phyloP scores from a whole-genome alignment of 2,888 invertebrate species.

The Atherix ibis region DNA sequence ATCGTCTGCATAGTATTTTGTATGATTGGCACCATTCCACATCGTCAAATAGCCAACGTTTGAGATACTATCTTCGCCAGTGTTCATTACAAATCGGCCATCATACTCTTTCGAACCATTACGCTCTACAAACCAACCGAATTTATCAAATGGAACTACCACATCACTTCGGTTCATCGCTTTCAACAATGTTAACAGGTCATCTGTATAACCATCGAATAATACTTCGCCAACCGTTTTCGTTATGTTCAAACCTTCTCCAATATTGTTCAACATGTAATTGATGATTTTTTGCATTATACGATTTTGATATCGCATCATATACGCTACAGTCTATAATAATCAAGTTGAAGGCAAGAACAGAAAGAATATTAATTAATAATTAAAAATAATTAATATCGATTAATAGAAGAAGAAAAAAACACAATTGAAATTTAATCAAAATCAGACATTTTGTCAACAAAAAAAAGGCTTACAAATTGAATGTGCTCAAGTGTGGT shows the following conservation, averaged over 20 bases:
- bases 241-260: constrained; percentile 37
- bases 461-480: no score
- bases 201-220: constrained; percentile 70
- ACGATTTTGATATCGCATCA: constrained; percentile 34
- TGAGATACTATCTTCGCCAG: constrained; percentile 48
- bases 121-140: constrained; percentile 75
- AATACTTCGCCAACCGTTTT: constrained; percentile 52
- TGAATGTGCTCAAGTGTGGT: no score
- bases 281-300: constrained; percentile 37
- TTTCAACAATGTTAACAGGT: constrained; percentile 41
- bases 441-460: no score
- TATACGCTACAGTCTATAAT: constrained; percentile 46
- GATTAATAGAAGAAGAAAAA: constrained; percentile 3
- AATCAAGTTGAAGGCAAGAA: no score
- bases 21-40: constrained; percentile 49
- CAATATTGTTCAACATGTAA: constrained; percentile 37
- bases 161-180: constrained; percentile 34
- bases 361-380: no score
- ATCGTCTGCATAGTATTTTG: constrained; percentile 38
- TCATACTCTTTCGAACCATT: constrained; percentile 58
- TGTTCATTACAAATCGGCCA: constrained; percentile 61
- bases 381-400: not conserved
- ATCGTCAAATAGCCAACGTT: constrained; percentile 50
- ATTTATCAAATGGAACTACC: constrained; percentile 53
- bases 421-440: constrained; percentile 5